These are phyloP conservation scores for Parazoanthus swiftii DNA, from an alignment of 92 coral and sea anemone species.

Conservation along the genomic window DNA sequence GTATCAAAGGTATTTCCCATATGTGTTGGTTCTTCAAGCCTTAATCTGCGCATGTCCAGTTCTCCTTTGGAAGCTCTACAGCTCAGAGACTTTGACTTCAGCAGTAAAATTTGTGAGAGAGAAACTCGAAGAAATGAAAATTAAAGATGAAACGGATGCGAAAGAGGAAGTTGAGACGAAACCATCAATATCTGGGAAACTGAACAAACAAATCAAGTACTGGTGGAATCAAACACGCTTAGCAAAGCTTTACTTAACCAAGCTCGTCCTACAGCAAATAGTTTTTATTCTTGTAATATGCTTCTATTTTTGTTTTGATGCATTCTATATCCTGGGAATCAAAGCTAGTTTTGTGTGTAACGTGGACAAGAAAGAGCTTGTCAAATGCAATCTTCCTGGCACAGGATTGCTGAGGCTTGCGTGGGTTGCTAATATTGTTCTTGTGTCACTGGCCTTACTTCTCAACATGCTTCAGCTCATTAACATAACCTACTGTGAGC, in stretches of 20 bases:
- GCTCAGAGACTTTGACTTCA: conserved; percentile 51
- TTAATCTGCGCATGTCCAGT: neutral
- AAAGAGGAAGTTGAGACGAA: neutral
- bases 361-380: conserved; percentile 64
- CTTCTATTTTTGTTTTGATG: conserved; percentile 50
- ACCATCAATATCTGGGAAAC: conserved; percentile 41
- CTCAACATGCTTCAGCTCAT: conserved; percentile 62
- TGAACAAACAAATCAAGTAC: conserved; percentile 47
- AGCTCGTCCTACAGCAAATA: conserved; percentile 55
- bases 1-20: neutral
- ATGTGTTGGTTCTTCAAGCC: neutral
- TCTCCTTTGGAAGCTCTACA: conserved; percentile 45
- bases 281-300: conserved; percentile 48
- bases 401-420: conserved; percentile 51
- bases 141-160: neutral
- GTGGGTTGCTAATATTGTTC: conserved; percentile 59
- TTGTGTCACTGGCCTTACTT: conserved; percentile 53
- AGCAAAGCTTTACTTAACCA: conserved; percentile 57
- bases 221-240: conserved; percentile 64
- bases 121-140: conserved; percentile 9
- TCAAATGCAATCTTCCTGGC: conserved; percentile 63
- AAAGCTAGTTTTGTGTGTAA: conserved; percentile 62
- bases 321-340: conserved; percentile 47
- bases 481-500: conserved; percentile 58
- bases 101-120: conserved; percentile 56